A percentile compares a stretch with the other conserved stretches of the same genome.
Evolutionary conservation across 2,797 vertebrate species (phyloP).

Genomic region (Melanogrammus aeglefinus): DNA sequence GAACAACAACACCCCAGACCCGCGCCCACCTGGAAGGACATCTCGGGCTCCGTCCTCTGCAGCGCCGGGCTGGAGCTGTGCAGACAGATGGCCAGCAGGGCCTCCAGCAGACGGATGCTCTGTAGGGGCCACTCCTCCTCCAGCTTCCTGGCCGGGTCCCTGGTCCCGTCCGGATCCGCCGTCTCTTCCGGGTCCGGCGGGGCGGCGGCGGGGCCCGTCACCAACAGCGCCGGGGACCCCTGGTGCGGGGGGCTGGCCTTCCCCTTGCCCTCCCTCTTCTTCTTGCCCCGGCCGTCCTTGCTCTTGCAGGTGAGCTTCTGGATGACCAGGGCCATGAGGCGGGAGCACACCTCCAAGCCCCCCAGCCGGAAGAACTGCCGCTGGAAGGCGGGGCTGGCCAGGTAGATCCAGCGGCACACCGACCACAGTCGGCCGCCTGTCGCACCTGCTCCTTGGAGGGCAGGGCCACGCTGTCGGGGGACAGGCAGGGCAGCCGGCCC

Average conservation of each 20-base stretch:
- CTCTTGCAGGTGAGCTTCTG: constrained; percentile 77
- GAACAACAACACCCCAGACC: too few species aligned
- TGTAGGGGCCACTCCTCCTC: constrained; percentile 84
- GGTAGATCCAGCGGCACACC: constrained; percentile 84
- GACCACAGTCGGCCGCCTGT: constrained; percentile 90
- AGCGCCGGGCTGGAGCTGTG: constrained; percentile 79
- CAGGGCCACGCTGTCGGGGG: constrained; percentile 82
- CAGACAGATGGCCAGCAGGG: constrained; percentile 90
- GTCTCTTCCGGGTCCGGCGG: constrained; percentile 41
- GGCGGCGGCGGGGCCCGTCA: not conserved
- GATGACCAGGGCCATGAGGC: constrained; percentile 87
- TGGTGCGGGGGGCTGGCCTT: constrained; percentile 54
- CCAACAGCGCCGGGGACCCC: constrained; percentile 40
- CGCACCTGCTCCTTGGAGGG: constrained; percentile 84
- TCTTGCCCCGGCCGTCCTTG: constrained; percentile 71
- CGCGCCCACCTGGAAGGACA: constrained; percentile 77
- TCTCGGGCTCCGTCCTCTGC: constrained; percentile 81
- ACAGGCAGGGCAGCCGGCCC: constrained; percentile 79
- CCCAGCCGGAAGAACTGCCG: constrained; percentile 89
- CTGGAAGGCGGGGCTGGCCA: constrained; percentile 84
- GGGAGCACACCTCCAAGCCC: constrained; percentile 85
- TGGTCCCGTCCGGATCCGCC: constrained; percentile 32
- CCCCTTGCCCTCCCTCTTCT: constrained; percentile 62
- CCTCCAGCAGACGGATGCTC: constrained; percentile 88
- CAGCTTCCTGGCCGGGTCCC: constrained; percentile 62